These are phyloP conservation scores for Papilio helenus DNA, from an alignment of 1,140 invertebrate species.

Conservation along the genomic window DNA sequence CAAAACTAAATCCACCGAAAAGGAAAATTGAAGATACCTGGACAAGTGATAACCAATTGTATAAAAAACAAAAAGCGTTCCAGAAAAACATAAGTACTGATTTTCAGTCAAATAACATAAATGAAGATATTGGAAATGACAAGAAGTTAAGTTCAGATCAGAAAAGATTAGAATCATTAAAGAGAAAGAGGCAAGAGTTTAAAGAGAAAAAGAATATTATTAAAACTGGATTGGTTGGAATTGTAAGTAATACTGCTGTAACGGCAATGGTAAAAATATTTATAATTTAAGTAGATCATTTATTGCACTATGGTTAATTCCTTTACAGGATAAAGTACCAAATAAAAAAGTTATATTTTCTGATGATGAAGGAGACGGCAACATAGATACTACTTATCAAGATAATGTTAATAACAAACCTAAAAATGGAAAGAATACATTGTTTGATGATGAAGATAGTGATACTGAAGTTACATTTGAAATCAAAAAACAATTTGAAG, in stretches of 20 bases:
- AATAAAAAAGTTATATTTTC: conserved; percentile 85
- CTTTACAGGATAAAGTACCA: conserved; percentile 78
- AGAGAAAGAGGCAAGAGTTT: conserved; percentile 83
- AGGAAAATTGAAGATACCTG: conserved; percentile 51
- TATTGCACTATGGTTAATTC: conserved; percentile 35
- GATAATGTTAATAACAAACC: conserved; percentile 29
- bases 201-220: conserved; percentile 84
- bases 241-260: conserved; percentile 74
- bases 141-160: conserved; percentile 80
- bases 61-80: conserved; percentile 33
- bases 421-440: conserved; percentile 52
- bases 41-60: conserved; percentile 11
- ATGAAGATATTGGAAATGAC: conserved; percentile 49
- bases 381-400: conserved; percentile 34
- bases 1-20: conserved; percentile 58
- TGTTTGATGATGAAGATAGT: conserved; percentile 82
- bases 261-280: not conserved
- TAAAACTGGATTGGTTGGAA: conserved; percentile 81
- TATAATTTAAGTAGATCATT: not conserved
- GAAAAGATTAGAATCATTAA: conserved; percentile 84
- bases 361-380: conserved; percentile 66
- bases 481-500: conserved; percentile 83
- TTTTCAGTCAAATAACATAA: conserved; percentile 11
- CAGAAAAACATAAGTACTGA: conserved; percentile 8
- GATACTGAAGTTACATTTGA: conserved; percentile 80